Base-by-base conservation (phyloP, 2,113 vertebrate species). In the Actenoides lindsayi region DNA sequence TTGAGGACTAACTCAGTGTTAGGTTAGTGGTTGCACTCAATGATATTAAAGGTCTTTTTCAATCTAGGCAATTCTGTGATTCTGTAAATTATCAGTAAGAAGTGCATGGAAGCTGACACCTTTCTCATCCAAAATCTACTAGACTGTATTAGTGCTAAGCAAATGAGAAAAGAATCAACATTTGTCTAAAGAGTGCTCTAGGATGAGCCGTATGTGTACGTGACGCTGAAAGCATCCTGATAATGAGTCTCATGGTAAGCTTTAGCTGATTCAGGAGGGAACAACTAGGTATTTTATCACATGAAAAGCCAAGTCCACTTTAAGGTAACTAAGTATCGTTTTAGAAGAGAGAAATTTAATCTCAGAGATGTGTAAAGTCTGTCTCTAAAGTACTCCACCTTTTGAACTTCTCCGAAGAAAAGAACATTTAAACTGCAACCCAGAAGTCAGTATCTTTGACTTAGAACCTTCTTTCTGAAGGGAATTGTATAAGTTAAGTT, bases 341-440 rank as follows among this genome's bases (percentile, higher is more conserved):
- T 86, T 87, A 56, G 60, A 77, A 67, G 39, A 80, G 50, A 80
- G 33, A 74, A 70, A 11, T 71, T 70, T 77, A 70, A 83, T 65
- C 42, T 81, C n/a, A 13, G 30, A 33, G 20, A 42, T 83, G 23
- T 35, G 8, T 73, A 60, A 94, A 70, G 21, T 64, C 56, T 94
- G 30, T 78, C 76, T 76, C 65, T 65, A 48, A 77, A 78, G 64
- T 87, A 39, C 46, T 78, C 33, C 25, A 44, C 48, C 73, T 63
- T 96, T 89, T 95, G 73, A 95, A 82, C 69, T 94, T 91, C 39
- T 75, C 74, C 46, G 24, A 95, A 94, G 44, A 73, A 81, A 90
- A 75, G 53, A 68, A 91, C 87, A 79, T 79, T 59, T 81, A 37
- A 96, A 94, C 89, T 94, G 75, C 86, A 92, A 21, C 57, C 83